Evolutionary conservation across 2,113 vertebrate genomes (phyloP).

Genomic region (Channa argus): DNA sequence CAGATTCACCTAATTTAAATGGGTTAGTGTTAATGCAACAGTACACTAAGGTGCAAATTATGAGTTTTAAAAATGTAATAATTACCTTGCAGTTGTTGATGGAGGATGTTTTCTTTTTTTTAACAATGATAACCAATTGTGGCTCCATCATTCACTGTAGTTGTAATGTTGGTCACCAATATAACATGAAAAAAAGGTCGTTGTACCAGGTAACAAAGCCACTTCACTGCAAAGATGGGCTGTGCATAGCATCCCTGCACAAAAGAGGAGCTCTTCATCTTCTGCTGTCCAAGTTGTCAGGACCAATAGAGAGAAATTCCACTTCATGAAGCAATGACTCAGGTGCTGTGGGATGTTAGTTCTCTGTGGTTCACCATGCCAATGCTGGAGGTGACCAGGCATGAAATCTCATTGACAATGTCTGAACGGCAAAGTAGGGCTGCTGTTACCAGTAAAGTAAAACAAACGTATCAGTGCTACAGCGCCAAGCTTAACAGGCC

Average conservation of each 20-base stretch:
- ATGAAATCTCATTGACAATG: constrained; percentile 60
- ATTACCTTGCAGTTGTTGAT: no score
- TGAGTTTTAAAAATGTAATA: no score
- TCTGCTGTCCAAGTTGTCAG: constrained; percentile 40
- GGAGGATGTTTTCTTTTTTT: no score
- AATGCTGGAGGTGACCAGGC: constrained; percentile 47
- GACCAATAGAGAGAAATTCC: constrained; percentile 48
- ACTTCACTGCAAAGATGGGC: constrained; percentile 10
- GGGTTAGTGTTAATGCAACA: background rate
- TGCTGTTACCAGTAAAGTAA: constrained; percentile 65
- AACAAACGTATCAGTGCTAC: constrained; percentile 68
- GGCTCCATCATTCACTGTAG: no score
- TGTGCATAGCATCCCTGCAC: constrained; percentile 17
- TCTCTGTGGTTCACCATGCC: constrained; percentile 40
- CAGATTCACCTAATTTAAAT: constrained; percentile 16
- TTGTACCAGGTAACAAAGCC: background rate
- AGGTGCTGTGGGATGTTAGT: constrained; percentile 32
- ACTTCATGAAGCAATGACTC: constrained; percentile 52
- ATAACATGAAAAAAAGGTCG: background rate
- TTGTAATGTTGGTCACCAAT: background rate
- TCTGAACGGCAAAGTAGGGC: constrained; percentile 67
- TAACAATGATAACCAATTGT: no score
- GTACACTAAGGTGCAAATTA: no score
- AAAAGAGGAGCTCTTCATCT: constrained; percentile 39
- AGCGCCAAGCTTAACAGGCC: no score